Evolutionary conservation across 2,113 vertebrate genomes (phyloP), one percentile per base, ranked within the genome.

Genomic region (Otolemur garnettii): DNA sequence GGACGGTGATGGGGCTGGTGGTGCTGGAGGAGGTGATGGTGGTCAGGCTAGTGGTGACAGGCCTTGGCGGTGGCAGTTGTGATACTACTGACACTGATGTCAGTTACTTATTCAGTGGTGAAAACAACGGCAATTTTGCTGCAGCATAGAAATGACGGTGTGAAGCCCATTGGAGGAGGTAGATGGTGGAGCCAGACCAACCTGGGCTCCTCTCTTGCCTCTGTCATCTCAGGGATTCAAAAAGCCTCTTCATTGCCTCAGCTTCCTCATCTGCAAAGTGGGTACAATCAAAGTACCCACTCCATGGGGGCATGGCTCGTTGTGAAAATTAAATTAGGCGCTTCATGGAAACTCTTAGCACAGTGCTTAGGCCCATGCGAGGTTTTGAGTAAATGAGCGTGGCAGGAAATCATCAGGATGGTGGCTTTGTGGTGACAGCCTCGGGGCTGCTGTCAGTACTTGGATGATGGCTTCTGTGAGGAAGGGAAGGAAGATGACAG

Each of bases 51-150:
- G 3, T 0, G 5, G 45, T 7, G 11, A 3, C 0, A 11, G 60
- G 69, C 17, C n/a, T 28, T 3, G 68, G 74, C 0, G 45, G 1
- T 1, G 50, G 59, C 57, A 0, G 60, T 24, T 0, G 35, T 2
- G 19, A 4, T 1, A 0, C 0, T 5, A 3, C 0, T 3, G 28
- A 21, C 0, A 7, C 55, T n/a, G 38, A 24, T 7, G 18, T 0
- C 8, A 8, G 22, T 13, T 26, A 4, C 53, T 18, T 30, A 13
- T 1, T 9, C 35, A 77, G 42, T 7, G 2, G 21, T 60, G 35
- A 50, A 28, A 53, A 50, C 11, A 6, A 5, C 7, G 74, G 60
- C 2, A 0, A 3, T 62, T 33, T 69, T 42, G 59, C 59, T 21
- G 15, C 42, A 50, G 53, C n/a, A 60, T 33, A 3, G 35, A 6